Evolutionary conservation across 1,140 invertebrate species (phyloP).

Genomic region (Panagrolaimus sp.): DNA sequence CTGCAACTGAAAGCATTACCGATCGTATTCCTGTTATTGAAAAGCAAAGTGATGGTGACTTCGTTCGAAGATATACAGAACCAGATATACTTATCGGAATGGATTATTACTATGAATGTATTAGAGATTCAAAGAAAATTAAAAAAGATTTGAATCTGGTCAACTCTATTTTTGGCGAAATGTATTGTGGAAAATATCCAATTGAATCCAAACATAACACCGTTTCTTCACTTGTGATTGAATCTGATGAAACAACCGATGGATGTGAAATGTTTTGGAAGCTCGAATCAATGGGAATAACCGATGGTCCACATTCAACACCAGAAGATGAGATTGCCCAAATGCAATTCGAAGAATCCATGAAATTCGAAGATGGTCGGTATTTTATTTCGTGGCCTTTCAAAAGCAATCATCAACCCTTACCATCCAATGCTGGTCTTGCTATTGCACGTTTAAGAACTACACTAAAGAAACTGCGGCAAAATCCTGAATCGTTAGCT

Average conservation of each 20-base stretch:
- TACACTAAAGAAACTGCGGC: neutral
- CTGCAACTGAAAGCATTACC: neutral
- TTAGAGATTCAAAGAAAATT: neutral
- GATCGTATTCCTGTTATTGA: neutral
- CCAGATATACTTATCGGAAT: neutral
- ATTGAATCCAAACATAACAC: neutral
- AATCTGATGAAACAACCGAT: neutral
- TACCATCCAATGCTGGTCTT: conserved; percentile 12
- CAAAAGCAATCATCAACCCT: neutral
- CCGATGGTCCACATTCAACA: neutral
- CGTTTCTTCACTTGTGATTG: neutral
- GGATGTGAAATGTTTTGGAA: neutral
- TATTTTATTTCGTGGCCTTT: conserved; percentile 2
- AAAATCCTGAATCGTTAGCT: conserved; percentile 1
- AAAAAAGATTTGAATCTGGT: neutral
- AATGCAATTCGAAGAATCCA: conserved; percentile 9
- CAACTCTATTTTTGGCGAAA: neutral
- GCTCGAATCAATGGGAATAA: neutral
- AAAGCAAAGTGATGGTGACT: neutral
- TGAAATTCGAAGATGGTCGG: neutral
- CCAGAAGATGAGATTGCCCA: neutral
- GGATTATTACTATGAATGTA: neutral
- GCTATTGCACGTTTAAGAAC: neutral
- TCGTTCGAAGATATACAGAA: too few relatives aligned
- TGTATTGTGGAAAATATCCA: too few relatives aligned